Percentiles rank a stretch among this genome's conserved stretches.
phyloP scores from a whole-genome alignment of 2,113 vertebrate species.

The Chaetura pelagica region DNA sequence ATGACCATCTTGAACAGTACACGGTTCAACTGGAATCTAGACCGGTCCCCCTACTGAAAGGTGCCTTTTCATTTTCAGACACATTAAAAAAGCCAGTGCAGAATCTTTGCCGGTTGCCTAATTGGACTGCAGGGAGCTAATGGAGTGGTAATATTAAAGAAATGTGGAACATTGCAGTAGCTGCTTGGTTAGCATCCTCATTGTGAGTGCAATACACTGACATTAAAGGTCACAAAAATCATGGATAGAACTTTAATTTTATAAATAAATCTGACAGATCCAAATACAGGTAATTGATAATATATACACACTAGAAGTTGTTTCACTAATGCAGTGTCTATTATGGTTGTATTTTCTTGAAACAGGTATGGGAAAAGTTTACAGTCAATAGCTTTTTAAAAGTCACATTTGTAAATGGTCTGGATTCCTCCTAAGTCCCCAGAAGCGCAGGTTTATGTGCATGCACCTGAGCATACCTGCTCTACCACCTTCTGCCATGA shows the following conservation, averaged over 20 bases:
- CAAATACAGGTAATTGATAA: not conserved
- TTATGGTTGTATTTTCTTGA: not conserved
- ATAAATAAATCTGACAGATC: not conserved
- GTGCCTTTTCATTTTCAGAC: not conserved
- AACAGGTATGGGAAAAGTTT: not conserved
- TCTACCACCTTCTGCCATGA: not conserved
- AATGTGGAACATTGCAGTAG: not conserved
- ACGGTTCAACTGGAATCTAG: not conserved
- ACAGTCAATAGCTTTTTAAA: not conserved
- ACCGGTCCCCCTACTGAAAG: not conserved
- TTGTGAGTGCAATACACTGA: not conserved
- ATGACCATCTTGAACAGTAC: not conserved
- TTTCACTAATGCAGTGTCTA: not conserved
- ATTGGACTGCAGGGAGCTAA: not conserved
- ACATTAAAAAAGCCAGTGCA: not conserved
- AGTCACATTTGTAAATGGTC: not conserved
- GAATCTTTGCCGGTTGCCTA: not conserved
- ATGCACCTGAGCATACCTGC: not conserved
- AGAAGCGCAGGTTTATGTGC: not conserved
- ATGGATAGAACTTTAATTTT: not conserved
- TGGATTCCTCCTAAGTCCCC: rapidly evolving
- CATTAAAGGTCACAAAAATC: not conserved
- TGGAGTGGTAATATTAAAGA: not conserved
- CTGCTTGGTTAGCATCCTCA: not conserved
- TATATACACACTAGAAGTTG: not conserved